Evolutionary conservation across 2,888 invertebrate genomes (phyloP), one percentile per base, ranked within the genome.

Genomic region (Drosophila longiperda): DNA sequence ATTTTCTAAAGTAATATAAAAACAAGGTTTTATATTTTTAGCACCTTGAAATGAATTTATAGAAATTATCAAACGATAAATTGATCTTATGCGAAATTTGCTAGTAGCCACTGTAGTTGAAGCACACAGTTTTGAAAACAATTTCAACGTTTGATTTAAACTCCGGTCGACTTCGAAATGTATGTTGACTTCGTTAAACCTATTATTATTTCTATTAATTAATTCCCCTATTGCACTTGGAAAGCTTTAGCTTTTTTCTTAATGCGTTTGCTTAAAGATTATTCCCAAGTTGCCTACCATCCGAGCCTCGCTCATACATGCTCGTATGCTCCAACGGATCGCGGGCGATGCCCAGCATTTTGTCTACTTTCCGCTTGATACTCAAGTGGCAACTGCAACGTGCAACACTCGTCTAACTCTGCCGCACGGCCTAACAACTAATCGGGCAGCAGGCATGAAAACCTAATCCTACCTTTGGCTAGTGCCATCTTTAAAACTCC

Each of bases 241-340:
- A 12, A 23, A 20, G 12, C 7, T 15, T 1, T 23, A 3, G 7
- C 7, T 12, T 23, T 23, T 45, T 23, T 23, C 45, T 45, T 3
- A 8, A 1, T 45, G 11, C 20, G 42, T 42, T 42, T 12, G 42
- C 12, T 23, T 45, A 20, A 15, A 45, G 12, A 15, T 32, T 15
- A n/a, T 52, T 52, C 29, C 0, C 1, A 82, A 8, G 23, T 3
- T 40, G 20, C 69, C 23, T 85, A 85, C 85, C 85, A 66, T 88
- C 88, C 54, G 85, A 86, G 73, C 85, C 93, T n/a, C 94, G 94
- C 75, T 94, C 94, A 91, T 96, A 96, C 92, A 96, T 96, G 91
- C 95, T 95, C 40, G 95, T 95, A 90, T 96, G 95, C 81, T 95
- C 94, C 52, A 95, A 93, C 20, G 93, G 93, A 91, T 93, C 93